phyloP scores from a whole-genome alignment of 2,113 vertebrate genomes.

The Phalacrocorax pelagicus region DNA sequence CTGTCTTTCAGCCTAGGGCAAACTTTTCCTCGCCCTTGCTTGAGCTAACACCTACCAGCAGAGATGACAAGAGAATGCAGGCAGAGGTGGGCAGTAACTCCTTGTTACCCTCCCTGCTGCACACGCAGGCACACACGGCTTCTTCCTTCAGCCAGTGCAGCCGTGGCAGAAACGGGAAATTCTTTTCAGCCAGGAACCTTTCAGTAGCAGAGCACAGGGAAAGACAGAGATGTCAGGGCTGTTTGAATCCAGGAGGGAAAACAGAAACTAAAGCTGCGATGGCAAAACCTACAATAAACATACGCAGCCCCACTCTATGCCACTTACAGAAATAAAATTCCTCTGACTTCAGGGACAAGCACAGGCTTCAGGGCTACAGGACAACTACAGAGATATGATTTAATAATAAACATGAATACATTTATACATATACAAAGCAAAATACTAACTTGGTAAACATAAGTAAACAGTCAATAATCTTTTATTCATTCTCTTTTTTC shows the following conservation, averaged over 20 bases:
- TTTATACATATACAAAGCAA: background rate
- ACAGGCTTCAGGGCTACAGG: background rate
- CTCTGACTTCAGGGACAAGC: background rate
- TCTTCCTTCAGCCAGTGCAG: background rate
- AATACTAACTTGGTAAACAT: background rate
- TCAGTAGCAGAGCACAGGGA: fast-evolving
- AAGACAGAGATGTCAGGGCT: background rate
- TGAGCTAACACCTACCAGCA: background rate
- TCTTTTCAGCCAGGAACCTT: background rate
- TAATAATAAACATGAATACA: background rate
- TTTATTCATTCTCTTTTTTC: background rate
- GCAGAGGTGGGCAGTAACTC: background rate
- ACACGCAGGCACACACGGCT: background rate
- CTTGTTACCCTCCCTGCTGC: background rate
- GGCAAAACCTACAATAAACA: background rate
- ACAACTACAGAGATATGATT: background rate
- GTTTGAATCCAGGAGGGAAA: background rate
- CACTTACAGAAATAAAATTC: background rate
- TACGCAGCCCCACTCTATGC: background rate
- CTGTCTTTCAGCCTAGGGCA: background rate
- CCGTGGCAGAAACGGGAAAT: background rate
- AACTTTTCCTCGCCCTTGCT: background rate
- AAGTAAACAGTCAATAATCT: slow-evolving; percentile 18
- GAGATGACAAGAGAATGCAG: background rate
- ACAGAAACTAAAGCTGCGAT: background rate